Evolutionary conservation across 2,113 vertebrate species (phyloP), one percentile per base, ranked within the genome.

Genomic region (Austrofundulus limnaeus): DNA sequence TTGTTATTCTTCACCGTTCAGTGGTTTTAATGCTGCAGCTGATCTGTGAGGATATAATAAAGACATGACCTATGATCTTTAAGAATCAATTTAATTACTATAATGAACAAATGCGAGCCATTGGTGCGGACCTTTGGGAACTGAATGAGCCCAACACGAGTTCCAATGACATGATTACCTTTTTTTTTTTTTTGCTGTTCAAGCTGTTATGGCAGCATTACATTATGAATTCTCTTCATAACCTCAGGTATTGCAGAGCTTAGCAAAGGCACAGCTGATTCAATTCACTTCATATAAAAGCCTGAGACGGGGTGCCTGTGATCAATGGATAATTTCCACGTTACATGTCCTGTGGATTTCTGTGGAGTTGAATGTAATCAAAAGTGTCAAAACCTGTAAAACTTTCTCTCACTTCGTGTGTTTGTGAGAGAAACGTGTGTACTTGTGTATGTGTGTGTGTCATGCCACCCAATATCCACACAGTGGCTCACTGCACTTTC

Each of bases 271-370:
- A 38, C 11, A 12, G 45, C 54, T 87, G 67, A 88, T 88, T 88
- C 61, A 80, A 86, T 87, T 89, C 67, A 48, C 58, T 13, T 56
- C 80, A 69, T 65, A 83, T 70, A 84, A 84, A 85, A 85, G 70
- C n/a, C 54, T 54, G 31, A 43, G 60, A 80, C 63, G 75, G 43
- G 47, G 59, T 55, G 52, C 64, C 75, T 48, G 50, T 78, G 85
- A 88, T 88, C 85, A 88, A 89, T 85, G 85, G 86, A 75, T 88
- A 77, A 84, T 87, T 86, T 88, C 82, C 75, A 79, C 11, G 24
- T 74, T 82, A 62, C 85, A 77, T 76, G 72, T 86, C 77, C 69
- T 79, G 78, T 80, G 79, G 72, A 83, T 75, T 86, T 70, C 66
- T 64, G 75, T 43, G 64, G 70, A 82, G 85, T 83, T 72, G 76